These are phyloP conservation scores for Cygnus buccinator DNA, from an alignment of 2,113 vertebrate genomes.

Conservation along the genomic window DNA sequence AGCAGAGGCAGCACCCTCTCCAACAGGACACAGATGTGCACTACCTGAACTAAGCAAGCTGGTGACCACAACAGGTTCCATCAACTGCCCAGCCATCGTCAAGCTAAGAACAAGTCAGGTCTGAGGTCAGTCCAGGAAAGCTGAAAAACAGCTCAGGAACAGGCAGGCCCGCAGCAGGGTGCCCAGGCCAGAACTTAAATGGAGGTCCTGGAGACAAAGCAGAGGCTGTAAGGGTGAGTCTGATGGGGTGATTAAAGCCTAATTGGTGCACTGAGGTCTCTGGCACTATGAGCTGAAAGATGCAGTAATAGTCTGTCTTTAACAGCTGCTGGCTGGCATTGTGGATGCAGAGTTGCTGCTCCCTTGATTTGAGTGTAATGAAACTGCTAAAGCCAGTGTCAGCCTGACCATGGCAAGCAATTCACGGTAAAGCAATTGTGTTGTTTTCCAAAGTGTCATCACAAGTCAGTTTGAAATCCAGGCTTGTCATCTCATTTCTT, in stretches of 20 bases:
- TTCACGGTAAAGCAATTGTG: neutral
- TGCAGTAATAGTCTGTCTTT: neutral
- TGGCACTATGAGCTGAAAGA: neutral
- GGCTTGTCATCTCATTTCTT: slow-evolving; percentile 31
- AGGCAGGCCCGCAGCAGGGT: neutral
- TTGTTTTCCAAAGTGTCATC: neutral
- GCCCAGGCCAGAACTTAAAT: neutral
- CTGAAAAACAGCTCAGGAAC: neutral
- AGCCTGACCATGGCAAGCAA: neutral
- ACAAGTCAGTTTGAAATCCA: neutral
- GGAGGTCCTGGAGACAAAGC: neutral
- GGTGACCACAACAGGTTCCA: neutral
- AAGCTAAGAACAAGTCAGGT: neutral
- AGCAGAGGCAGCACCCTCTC: neutral
- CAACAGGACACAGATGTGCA: fast-evolving
- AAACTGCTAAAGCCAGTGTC: neutral
- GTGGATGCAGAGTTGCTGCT: neutral
- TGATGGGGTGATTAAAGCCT: neutral
- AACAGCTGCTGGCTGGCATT: neutral
- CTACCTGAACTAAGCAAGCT: neutral
- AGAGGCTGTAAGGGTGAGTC: neutral
- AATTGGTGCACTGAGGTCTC: neutral
- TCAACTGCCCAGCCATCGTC: neutral
- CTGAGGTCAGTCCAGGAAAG: neutral
- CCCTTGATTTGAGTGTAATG: neutral